phyloP scores from a whole-genome alignment of 2,888 invertebrate species.

The Seira sanloemensis region DNA sequence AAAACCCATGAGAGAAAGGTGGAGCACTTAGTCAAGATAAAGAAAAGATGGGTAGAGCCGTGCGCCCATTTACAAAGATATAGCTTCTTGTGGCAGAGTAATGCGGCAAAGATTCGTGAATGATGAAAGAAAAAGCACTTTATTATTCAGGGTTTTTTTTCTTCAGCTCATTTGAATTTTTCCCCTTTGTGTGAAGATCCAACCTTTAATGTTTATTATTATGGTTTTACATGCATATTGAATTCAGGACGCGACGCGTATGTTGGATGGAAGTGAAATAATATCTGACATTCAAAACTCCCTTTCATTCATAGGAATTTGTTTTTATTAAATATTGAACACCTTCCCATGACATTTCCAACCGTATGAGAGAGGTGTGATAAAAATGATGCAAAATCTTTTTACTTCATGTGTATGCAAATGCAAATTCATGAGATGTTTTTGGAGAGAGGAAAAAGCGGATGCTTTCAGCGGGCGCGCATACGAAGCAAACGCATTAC shows the following conservation, averaged over 20 bases:
- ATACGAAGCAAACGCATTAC: background rate
- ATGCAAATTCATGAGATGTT: background rate
- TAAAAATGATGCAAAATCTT: slow-evolving; percentile 15
- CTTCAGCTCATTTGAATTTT: slow-evolving; percentile 15
- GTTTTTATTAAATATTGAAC: slow-evolving; percentile 20
- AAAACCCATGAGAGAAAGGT: background rate
- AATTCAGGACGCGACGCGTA: background rate
- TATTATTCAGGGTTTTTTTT: slow-evolving; percentile 11
- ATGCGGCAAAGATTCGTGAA: background rate
- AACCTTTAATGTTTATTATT: background rate
- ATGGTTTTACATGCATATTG: background rate
- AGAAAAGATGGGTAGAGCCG: background rate
- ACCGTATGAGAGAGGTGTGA: background rate
- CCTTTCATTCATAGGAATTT: slow-evolving; percentile 5
- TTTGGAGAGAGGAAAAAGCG: background rate
- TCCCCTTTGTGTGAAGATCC: background rate
- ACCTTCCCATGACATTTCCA: background rate
- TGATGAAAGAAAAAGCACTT: slow-evolving; percentile 17
- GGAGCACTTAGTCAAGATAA: slow-evolving; percentile 10
- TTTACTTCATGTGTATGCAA: slow-evolving; percentile 9
- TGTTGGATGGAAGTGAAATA: background rate
- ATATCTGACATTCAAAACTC: background rate
- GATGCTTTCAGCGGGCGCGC: background rate
- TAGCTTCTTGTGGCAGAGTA: background rate
- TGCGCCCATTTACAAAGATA: slow-evolving; percentile 14